Percentiles rank a stretch among this genome's conserved stretches.
phyloP scores from a whole-genome alignment of 2,888 invertebrate species.

The Sylvicola cinctus region DNA sequence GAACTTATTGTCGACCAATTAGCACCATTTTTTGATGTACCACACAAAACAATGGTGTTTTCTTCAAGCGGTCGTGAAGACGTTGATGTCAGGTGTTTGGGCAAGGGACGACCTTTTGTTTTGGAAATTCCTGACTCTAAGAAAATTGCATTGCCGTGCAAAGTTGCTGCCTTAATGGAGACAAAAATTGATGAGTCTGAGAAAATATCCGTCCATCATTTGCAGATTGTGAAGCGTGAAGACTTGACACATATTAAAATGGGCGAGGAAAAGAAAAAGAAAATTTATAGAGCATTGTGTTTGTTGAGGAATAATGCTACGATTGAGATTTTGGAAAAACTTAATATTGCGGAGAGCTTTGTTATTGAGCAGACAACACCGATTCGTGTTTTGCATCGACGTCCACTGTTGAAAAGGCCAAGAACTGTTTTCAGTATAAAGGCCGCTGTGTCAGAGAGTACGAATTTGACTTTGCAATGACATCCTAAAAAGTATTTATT shows the following conservation, averaged over 20 bases:
- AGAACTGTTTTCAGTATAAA: slow-evolving; percentile 42
- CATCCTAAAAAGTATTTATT: too few species aligned
- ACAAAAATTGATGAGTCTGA: slow-evolving; percentile 33
- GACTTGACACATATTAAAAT: slow-evolving; percentile 50
- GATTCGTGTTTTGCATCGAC: slow-evolving; percentile 68
- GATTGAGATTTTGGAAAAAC: slow-evolving; percentile 29
- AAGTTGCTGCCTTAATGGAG: slow-evolving; percentile 34
- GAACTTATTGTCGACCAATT: slow-evolving; percentile 62
- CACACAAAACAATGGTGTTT: slow-evolving; percentile 38
- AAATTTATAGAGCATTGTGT: slow-evolving; percentile 71
- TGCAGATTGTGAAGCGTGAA: slow-evolving; percentile 46
- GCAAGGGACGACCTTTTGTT: slow-evolving; percentile 82
- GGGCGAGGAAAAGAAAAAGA: slow-evolving; percentile 75
- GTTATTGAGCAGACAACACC: slow-evolving; percentile 68
- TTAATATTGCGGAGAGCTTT: slow-evolving; percentile 26
- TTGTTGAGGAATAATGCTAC: slow-evolving; percentile 26
- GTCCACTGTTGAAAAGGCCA: slow-evolving; percentile 49
- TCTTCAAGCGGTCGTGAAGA: slow-evolving; percentile 90
- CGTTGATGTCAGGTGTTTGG: slow-evolving; percentile 87
- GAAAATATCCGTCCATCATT: slow-evolving; percentile 35
- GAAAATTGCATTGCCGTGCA: slow-evolving; percentile 27
- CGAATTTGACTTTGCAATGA: slow-evolving; percentile 1
- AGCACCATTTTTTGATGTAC: slow-evolving; percentile 29
- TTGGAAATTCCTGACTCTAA: slow-evolving; percentile 59
- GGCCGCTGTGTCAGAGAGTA: slow-evolving; percentile 32